Conservation (phyloP, 35 echinoderm and acorn worm species). For the Ptychodera flava region DNA sequence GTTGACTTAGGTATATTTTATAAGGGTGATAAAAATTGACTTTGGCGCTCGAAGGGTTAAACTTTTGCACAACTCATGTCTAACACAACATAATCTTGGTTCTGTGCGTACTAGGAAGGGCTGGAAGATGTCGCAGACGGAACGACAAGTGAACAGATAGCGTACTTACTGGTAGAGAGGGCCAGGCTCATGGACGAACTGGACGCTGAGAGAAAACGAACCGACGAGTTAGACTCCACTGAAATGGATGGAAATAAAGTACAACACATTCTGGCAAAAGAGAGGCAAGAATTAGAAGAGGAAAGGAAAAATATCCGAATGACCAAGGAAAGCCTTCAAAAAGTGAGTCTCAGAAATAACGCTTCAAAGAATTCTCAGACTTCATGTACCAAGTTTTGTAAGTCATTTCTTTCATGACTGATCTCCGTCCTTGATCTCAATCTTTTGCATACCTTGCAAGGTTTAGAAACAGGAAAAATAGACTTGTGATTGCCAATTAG, state of each 20-base stretch:
- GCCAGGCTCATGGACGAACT: slow-evolving; percentile 60
- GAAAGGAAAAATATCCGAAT: slow-evolving; percentile 5
- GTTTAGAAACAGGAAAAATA: slow-evolving; percentile 38
- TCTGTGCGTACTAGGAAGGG: slow-evolving; percentile 59
- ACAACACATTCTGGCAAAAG: slow-evolving; percentile 5
- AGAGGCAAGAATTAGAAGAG: slow-evolving; percentile 20
- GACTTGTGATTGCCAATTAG: too few relatives aligned
- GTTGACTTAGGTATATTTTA: too few relatives aligned
- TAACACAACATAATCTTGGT: too few relatives aligned
- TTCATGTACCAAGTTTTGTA: slow-evolving; percentile 6
- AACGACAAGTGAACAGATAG: slow-evolving; percentile 76
- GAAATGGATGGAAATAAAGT: slow-evolving; percentile 4
- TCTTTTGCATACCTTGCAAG: slow-evolving; percentile 5
- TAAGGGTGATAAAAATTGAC: too few relatives aligned
- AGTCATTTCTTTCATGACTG: not conserved
- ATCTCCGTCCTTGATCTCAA: not conserved
- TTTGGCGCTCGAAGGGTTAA: too few relatives aligned
- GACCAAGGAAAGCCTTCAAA: not conserved
- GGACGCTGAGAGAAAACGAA: slow-evolving; percentile 12
- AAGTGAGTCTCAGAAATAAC: slow-evolving; percentile 3
- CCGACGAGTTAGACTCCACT: not conserved
- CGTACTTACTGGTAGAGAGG: slow-evolving; percentile 88
- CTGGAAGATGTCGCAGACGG: slow-evolving; percentile 74
- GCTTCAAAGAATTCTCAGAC: not conserved
- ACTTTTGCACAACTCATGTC: too few relatives aligned